phyloP scores from a whole-genome alignment of 92 coral and sea anemone genomes.

The Montipora capitata region DNA sequence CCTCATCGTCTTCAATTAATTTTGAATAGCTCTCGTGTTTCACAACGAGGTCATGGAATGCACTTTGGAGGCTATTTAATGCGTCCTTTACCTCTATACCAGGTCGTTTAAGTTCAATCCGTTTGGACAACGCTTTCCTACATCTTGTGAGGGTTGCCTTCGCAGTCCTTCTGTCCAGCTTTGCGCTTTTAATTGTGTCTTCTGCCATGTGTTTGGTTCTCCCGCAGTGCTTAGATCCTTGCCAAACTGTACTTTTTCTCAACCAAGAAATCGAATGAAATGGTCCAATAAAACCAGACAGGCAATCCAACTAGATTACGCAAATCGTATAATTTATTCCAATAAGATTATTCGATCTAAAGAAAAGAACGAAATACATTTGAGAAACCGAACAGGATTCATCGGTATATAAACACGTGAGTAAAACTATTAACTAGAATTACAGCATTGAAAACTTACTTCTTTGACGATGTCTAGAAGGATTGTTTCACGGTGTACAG shows the following conservation, averaged over 20 bases:
- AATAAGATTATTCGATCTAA: no score
- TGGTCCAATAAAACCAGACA: no score
- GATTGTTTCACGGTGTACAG: no score
- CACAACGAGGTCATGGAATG: constrained; percentile 15
- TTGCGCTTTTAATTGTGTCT: constrained; percentile 43
- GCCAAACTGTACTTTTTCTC: background rate
- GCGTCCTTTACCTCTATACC: constrained; percentile 46
- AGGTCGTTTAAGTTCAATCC: constrained; percentile 57
- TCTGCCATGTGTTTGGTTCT: constrained; percentile 8
- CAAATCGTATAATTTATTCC: no score
- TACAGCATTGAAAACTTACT: no score
- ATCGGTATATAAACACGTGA: no score
- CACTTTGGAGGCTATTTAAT: background rate
- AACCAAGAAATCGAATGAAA: constrained; percentile 4
- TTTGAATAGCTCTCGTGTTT: constrained; percentile 55
- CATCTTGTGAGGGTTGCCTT: constrained; percentile 17
- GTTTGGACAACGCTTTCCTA: constrained; percentile 21
- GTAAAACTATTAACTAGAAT: no score
- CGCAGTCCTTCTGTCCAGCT: constrained; percentile 48
- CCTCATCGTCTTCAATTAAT: constrained; percentile 67
- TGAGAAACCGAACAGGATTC: no score
- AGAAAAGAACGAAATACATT: no score
- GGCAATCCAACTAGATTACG: no score
- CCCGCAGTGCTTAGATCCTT: background rate
- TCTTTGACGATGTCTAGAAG: no score